Evolutionary conservation across 2,888 invertebrate genomes (phyloP).

Genomic region (Lagria hirta): DNA sequence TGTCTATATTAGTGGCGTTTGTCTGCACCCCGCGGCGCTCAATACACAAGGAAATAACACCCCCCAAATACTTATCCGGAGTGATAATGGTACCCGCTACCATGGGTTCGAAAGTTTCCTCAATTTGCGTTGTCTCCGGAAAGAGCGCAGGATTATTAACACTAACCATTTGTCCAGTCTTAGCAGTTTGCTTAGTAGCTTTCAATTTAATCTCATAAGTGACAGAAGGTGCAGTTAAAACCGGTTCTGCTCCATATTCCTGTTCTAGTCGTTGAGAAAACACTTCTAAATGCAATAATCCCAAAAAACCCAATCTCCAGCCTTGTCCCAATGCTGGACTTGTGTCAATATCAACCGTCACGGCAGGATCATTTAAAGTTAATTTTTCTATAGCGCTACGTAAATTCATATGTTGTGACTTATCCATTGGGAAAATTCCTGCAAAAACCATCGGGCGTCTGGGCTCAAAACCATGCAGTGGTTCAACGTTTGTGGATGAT

Average conservation of each 20-base stretch:
- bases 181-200: constrained; percentile 71
- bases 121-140: constrained; percentile 67
- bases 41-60: constrained; percentile 71
- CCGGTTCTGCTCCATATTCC: constrained; percentile 78
- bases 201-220: constrained; percentile 78
- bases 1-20: constrained; percentile 77
- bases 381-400: constrained; percentile 86
- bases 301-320: constrained; percentile 85
- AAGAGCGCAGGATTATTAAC: constrained; percentile 76
- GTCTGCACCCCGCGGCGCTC: constrained; percentile 73
- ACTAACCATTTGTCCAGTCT: constrained; percentile 61
- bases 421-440: constrained; percentile 89
- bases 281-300: constrained; percentile 84
- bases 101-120: constrained; percentile 82
- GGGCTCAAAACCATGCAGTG: constrained; percentile 65
- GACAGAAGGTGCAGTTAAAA: constrained; percentile 83
- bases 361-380: constrained; percentile 91
- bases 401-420: constrained; percentile 75
- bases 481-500: constrained; percentile 58
- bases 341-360: constrained; percentile 76
- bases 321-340: constrained; percentile 88
- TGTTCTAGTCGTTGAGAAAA: constrained; percentile 84
- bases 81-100: constrained; percentile 87
- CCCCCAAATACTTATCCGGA: constrained; percentile 73
- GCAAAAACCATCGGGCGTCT: constrained; percentile 84